Percentiles rank a stretch among this genome's conserved stretches.
phyloP scores from a whole-genome alignment of 2,113 vertebrate genomes.

The Cygnus atratus region DNA sequence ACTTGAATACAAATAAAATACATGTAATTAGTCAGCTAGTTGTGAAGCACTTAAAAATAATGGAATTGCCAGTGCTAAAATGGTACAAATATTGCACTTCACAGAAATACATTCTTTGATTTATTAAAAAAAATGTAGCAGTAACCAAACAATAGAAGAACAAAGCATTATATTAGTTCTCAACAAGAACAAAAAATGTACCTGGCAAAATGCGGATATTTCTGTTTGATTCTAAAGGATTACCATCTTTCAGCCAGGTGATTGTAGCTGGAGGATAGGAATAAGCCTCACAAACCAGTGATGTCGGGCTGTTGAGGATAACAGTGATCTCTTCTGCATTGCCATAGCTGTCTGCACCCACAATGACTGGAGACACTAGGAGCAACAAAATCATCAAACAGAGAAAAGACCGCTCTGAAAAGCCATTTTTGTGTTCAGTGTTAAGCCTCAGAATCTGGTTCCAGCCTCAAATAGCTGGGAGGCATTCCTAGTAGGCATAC shows the following conservation, averaged over 20 bases:
- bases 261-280: constrained; percentile 92
- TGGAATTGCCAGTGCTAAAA: not conserved
- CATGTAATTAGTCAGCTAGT: not conserved
- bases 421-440: not conserved
- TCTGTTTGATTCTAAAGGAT: constrained; percentile 82
- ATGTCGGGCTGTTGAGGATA: constrained; percentile 90
- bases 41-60: not conserved
- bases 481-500: not conserved
- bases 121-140: not conserved
- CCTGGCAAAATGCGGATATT: constrained; percentile 92
- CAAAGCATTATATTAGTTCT: not conserved
- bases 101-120: not conserved
- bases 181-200: constrained; percentile 39
- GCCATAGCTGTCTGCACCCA: constrained; percentile 77
- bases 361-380: constrained; percentile 90
- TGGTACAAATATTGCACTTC: not conserved
- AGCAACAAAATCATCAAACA: not conserved
- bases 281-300: constrained; percentile 90
- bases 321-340: constrained; percentile 87
- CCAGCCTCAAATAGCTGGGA: not conserved
- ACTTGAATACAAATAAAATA: not conserved
- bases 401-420: not conserved
- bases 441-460: not conserved
- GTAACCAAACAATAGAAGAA: not conserved
- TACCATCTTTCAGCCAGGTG: constrained; percentile 92